phyloP scores from a whole-genome alignment of 1,140 invertebrate genomes.

The Drosophila tristis region DNA sequence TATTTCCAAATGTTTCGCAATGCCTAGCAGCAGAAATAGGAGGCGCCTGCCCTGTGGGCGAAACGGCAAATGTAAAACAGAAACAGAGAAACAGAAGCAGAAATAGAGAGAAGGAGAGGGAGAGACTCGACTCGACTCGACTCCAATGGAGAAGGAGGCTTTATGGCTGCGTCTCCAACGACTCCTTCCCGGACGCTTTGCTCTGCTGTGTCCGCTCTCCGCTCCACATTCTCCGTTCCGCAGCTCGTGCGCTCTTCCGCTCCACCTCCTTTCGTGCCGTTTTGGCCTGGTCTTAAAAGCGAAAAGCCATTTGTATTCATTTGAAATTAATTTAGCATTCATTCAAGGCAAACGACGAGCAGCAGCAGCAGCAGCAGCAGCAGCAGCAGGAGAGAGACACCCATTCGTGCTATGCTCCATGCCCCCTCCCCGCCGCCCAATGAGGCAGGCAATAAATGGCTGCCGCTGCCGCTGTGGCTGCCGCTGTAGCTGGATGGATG shows the following conservation, averaged over 20 bases:
- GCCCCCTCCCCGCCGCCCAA: not conserved
- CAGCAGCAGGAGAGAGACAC: conserved; percentile 6
- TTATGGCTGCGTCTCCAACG: no score
- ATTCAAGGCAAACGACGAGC: conserved; percentile 61
- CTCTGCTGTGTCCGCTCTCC: no score
- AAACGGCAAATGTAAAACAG: conserved; percentile 74
- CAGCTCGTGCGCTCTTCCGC: no score
- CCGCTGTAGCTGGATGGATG: not conserved
- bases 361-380: conserved; percentile 31
- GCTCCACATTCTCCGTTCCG: no score
- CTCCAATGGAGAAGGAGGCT: not conserved
- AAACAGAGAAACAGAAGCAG: conserved; percentile 21
- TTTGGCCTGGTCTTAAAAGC: conserved; percentile 73
- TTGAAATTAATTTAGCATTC: conserved; percentile 83
- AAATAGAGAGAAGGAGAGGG: conserved; percentile 16
- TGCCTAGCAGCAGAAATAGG: conserved; percentile 40
- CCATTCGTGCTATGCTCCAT: not conserved
- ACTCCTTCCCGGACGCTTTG: no score
- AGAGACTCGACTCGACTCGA: not conserved
- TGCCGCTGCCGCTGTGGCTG: conserved; percentile 13
- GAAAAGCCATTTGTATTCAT: conserved; percentile 83
- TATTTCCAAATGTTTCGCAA: not conserved
- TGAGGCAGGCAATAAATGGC: conserved; percentile 66
- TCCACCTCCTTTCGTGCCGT: conserved; percentile 7
- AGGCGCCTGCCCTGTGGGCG: conserved; percentile 44